Conservation (phyloP, 1,140 invertebrate species). For the Mizuhopecten yessoensis region DNA sequence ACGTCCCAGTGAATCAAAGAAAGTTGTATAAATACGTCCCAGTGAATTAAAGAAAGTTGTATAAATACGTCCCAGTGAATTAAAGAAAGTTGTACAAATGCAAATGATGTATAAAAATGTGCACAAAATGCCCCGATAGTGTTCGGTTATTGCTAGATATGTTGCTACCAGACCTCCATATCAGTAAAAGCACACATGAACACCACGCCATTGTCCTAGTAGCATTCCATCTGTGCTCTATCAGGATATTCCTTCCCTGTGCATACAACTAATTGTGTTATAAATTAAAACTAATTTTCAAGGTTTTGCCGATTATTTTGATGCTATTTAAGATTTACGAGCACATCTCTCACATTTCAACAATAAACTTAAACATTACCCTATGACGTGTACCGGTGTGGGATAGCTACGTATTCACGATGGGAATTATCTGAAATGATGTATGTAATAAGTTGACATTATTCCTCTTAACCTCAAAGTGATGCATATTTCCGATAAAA, state of each 20-base stretch:
- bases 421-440: neutral
- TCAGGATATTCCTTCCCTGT: neutral
- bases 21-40: too few relatives aligned
- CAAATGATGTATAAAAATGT: too few relatives aligned
- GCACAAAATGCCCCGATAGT: too few relatives aligned
- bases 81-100: too few relatives aligned
- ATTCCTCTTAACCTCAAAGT: neutral
- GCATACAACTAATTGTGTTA: neutral
- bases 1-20: too few relatives aligned
- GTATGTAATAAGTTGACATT: neutral
- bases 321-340: neutral
- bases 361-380: neutral
- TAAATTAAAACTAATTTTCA: constrained; percentile 1
- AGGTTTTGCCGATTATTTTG: neutral
- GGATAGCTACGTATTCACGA: neutral
- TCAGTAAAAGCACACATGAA: too few relatives aligned
- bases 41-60: too few relatives aligned
- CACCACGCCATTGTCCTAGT: too few relatives aligned
- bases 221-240: neutral
- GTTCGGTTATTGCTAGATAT: too few relatives aligned
- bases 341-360: neutral
- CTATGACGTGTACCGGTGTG: neutral
- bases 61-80: too few relatives aligned
- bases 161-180: too few relatives aligned
- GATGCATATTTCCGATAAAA: constrained; percentile 18